These are phyloP conservation scores for Zalophus californianus DNA, from an alignment of 2,797 vertebrate species.

Conservation along the genomic window DNA sequence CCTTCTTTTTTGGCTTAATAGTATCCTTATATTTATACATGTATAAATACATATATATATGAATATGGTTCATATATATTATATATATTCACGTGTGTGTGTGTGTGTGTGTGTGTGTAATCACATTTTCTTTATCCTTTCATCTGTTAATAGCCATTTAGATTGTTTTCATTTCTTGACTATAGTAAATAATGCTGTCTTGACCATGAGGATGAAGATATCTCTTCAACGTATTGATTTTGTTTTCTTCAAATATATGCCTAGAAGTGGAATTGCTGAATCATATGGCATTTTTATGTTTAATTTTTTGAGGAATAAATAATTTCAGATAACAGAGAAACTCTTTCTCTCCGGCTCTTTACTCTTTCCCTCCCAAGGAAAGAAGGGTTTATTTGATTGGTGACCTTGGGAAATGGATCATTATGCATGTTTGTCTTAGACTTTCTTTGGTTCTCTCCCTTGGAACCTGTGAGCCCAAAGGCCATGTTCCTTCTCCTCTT, in stretches of 20 bases:
- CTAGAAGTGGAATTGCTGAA: not conserved
- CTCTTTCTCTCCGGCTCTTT: not conserved
- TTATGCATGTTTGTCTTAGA: not conserved
- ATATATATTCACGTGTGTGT: no score
- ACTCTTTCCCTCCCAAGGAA: not conserved
- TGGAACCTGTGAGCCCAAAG: not conserved
- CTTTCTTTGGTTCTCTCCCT: not conserved
- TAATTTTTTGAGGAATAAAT: not conserved
- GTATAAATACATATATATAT: no score
- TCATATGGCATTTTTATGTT: not conserved
- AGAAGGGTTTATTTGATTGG: not conserved
- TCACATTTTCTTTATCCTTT: not conserved
- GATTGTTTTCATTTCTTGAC: not conserved
- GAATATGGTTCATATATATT: no score
- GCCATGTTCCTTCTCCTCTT: not conserved
- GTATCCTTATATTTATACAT: not conserved
- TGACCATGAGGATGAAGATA: not conserved
- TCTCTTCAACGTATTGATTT: not conserved
- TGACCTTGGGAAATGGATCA: not conserved
- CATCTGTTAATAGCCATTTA: not conserved
- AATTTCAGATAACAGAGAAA: constrained; percentile 27
- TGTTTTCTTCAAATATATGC: not conserved
- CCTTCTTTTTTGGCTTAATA: not conserved
- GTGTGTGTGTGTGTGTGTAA: not conserved
- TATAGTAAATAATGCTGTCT: not conserved